Conservation (phyloP, 2,113 vertebrate species). For the Alouatta palliata region DNA sequence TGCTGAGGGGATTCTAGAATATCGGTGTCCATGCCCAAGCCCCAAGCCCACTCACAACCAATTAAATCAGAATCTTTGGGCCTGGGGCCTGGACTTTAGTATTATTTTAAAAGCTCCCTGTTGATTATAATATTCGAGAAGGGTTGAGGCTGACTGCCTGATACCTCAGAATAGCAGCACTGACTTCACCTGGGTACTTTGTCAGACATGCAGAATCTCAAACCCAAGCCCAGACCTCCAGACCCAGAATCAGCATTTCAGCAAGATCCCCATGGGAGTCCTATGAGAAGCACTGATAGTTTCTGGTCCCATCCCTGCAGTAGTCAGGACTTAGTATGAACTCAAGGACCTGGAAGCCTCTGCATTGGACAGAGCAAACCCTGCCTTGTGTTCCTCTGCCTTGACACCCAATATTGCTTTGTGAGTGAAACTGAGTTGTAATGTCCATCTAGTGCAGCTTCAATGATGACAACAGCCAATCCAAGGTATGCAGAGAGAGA, state of each 20-base stretch:
- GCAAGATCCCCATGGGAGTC: neutral
- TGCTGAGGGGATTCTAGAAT: neutral
- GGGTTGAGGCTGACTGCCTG: neutral
- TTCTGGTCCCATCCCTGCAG: neutral
- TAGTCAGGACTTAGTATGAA: neutral
- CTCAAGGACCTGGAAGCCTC: neutral
- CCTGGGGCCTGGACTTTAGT: neutral
- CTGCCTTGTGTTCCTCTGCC: neutral
- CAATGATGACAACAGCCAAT: neutral
- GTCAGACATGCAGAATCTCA: neutral
- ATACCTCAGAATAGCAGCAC: fast-evolving
- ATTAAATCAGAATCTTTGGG: neutral
- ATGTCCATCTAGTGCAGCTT: neutral
- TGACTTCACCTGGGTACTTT: neutral
- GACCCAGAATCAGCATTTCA: neutral
- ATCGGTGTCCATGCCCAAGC: neutral
- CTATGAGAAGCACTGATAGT: neutral
- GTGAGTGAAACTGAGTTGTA: neutral
- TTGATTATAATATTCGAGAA: neutral
- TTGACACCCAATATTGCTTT: neutral
- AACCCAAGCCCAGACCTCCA: neutral
- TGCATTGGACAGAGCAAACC: neutral
- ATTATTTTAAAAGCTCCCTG: neutral
- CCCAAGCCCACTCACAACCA: neutral
- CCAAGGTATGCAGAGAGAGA: neutral